These are phyloP conservation scores for Prionailurus viverrinus DNA, from an alignment of 2,113 vertebrate genomes.

Conservation along the genomic window DNA sequence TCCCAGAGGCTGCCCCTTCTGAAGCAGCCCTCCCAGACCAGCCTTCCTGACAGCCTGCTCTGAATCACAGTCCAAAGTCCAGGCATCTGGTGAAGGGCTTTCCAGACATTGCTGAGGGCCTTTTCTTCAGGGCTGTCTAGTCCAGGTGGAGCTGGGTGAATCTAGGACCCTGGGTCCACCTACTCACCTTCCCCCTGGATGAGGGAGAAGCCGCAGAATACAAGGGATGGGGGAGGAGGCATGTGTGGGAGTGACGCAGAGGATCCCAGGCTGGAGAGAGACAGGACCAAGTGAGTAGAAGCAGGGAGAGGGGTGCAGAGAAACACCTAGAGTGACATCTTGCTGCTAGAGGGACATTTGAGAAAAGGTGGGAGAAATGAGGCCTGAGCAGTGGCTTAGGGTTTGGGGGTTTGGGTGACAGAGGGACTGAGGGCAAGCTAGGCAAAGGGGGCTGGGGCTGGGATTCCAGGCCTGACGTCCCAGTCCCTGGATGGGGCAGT, in stretches of 20 bases:
- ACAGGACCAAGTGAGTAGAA: neutral
- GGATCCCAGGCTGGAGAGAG: neutral
- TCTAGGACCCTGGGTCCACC: neutral
- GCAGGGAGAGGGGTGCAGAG: neutral
- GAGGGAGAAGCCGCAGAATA: neutral
- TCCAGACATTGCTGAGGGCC: neutral
- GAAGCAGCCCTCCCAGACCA: neutral
- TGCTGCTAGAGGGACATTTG: neutral
- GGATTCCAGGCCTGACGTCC: neutral
- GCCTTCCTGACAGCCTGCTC: neutral
- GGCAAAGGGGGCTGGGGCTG: neutral
- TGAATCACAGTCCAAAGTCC: constrained; percentile 56
- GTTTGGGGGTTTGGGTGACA: neutral
- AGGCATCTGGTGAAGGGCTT: neutral
- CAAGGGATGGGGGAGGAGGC: neutral
- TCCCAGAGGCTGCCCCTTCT: neutral
- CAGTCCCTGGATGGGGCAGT: neutral
- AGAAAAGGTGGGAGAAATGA: neutral
- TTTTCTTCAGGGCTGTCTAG: neutral
- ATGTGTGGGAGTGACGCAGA: neutral
- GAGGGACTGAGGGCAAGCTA: neutral
- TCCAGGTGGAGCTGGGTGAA: neutral
- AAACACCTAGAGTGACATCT: neutral
- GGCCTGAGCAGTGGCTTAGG: neutral
- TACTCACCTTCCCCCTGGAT: neutral